These are phyloP conservation scores for Cactoblastis cactorum DNA, from an alignment of 2,888 invertebrate species.

Conservation along the genomic window DNA sequence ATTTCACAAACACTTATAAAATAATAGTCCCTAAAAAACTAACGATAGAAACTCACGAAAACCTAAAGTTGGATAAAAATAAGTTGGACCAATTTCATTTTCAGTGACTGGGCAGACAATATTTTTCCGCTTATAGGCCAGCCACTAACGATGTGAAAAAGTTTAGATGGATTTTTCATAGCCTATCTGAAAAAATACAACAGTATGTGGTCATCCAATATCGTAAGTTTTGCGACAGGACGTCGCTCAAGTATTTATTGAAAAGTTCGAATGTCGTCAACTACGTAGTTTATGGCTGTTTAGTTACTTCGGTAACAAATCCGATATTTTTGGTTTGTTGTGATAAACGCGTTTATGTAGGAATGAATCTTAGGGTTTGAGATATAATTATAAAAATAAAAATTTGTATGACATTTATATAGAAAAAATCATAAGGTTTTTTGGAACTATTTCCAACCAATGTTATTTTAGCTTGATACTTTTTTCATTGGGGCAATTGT, in stretches of 20 bases:
- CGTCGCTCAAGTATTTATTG: conserved; percentile 29
- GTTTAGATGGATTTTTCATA: conserved; percentile 66
- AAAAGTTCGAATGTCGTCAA: conserved; percentile 18
- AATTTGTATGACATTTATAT: too few species aligned
- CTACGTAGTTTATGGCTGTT: conserved; percentile 1
- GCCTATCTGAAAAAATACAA: conserved; percentile 49
- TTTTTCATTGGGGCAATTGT: conserved; percentile 67
- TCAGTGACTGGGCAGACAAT: conserved; percentile 23
- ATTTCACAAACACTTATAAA: too few species aligned
- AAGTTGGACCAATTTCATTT: conserved; percentile 11
- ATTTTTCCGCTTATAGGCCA: conserved; percentile 41
- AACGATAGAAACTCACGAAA: neutral
- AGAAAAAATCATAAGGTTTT: too few species aligned
- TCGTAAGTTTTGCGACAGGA: conserved; percentile 40
- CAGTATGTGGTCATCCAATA: conserved; percentile 50
- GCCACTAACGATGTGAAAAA: conserved; percentile 67
- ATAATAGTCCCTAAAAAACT: too few species aligned
- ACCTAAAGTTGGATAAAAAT: neutral
- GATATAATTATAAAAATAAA: too few species aligned
- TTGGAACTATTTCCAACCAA: neutral
- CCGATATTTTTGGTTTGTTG: neutral
- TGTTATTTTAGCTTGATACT: neutral
- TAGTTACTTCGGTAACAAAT: conserved; percentile 10
- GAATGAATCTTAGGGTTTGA: too few species aligned
- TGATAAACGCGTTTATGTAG: too few species aligned